Percentiles rank a stretch among this genome's conserved stretches.
Conservation (phyloP, 2,797 vertebrate species). For the Hydrophis major region DNA sequence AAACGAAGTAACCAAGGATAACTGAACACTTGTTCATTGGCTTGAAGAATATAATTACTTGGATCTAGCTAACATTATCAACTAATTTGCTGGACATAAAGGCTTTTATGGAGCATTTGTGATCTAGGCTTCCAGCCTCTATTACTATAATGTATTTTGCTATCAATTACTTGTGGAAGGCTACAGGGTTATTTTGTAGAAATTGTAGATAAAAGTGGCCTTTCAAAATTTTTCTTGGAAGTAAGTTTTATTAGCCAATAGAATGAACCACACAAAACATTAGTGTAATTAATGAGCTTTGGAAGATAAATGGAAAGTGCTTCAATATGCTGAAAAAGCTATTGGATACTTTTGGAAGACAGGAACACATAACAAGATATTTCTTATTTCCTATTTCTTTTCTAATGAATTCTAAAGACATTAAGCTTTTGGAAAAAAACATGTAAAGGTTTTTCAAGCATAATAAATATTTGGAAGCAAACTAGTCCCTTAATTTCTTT, state of each 20-base stretch:
- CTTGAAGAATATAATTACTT: not conserved
- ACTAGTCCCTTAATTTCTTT: not conserved
- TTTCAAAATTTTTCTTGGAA: not conserved
- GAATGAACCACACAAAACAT: slow-evolving; percentile 27
- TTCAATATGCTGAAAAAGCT: not conserved
- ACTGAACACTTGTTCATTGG: slow-evolving; percentile 7
- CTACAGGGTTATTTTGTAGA: not conserved
- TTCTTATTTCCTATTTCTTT: not conserved
- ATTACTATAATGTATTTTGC: not conserved
- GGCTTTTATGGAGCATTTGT: not conserved
- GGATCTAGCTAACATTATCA: not conserved
- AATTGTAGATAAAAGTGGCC: not conserved
- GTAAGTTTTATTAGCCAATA: not conserved
- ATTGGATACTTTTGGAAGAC: not conserved
- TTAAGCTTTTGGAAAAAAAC: not conserved
- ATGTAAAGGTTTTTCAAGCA: slow-evolving; percentile 4
- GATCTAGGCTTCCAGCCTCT: not conserved
- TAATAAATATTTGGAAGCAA: not conserved
- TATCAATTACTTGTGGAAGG: slow-evolving; percentile 9
- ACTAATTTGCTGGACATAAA: not conserved
- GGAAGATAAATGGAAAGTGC: slow-evolving; percentile 13
- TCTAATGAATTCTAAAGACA: not conserved
- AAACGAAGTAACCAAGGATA: not conserved
- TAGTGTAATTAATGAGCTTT: slow-evolving; percentile 6
- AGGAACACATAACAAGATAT: not conserved